These are phyloP conservation scores for Turritopsis dohrnii DNA, from an alignment of 30 jellyfish, hydroid and myxozoan species.

Conservation along the genomic window DNA sequence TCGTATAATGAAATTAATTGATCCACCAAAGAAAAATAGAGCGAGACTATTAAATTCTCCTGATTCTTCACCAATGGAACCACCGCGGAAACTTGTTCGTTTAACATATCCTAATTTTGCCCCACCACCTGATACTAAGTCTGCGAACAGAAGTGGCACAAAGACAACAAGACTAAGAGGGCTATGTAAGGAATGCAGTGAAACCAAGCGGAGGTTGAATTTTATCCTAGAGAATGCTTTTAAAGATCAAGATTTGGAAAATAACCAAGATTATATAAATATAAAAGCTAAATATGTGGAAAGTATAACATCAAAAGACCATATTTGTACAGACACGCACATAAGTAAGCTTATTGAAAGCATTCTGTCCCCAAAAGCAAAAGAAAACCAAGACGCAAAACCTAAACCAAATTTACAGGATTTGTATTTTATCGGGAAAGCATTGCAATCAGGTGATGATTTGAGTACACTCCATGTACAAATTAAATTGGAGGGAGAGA, in stretches of 20 bases:
- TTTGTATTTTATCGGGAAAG: slow-evolving; percentile 19
- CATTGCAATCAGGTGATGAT: slow-evolving; percentile 22
- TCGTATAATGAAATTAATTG: slow-evolving; percentile 35
- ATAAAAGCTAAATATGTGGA: slow-evolving; percentile 11
- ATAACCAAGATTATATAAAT: background rate
- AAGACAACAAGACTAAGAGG: slow-evolving; percentile 2
- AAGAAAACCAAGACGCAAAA: background rate
- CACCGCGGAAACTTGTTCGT: slow-evolving; percentile 25
- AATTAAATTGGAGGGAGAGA: background rate
- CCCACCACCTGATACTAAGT: slow-evolving; percentile 18
- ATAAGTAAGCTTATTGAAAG: slow-evolving; percentile 3
- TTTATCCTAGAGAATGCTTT: slow-evolving; percentile 1
- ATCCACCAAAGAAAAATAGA: slow-evolving; percentile 23
- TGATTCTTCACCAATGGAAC: background rate
- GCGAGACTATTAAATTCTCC: background rate
- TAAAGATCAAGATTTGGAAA: slow-evolving; percentile 4
- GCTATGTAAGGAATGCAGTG: slow-evolving; percentile 5
- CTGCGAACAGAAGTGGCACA: background rate
- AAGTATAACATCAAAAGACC: background rate
- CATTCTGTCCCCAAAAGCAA: background rate
- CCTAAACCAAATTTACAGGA: slow-evolving; percentile 28
- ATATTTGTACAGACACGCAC: slow-evolving; percentile 18
- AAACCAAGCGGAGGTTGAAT: background rate
- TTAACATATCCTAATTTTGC: slow-evolving; percentile 33
- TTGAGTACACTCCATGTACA: background rate